phyloP scores from a whole-genome alignment of 1,140 invertebrate species.

The Heliothis virescens region DNA sequence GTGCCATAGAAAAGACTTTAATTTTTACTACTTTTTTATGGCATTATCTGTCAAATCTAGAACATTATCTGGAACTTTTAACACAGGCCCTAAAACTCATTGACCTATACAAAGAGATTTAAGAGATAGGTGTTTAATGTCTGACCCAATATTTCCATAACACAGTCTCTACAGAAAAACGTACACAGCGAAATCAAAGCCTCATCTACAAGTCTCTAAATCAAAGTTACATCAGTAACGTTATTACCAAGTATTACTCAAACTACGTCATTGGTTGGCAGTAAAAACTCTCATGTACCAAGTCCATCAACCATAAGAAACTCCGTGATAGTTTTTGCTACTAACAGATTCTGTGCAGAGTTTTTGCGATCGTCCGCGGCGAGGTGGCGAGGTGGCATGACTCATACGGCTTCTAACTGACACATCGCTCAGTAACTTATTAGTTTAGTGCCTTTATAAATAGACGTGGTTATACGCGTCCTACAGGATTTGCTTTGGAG shows the following conservation, averaged over 20 bases:
- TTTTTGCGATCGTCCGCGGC: background rate
- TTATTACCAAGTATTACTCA: background rate
- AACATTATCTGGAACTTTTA: too few species aligned
- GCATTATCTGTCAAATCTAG: too few species aligned
- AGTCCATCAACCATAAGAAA: conserved; percentile 1
- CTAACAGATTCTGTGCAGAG: background rate
- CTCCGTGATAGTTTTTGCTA: background rate
- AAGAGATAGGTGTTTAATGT: too few species aligned
- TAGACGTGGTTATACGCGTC: background rate
- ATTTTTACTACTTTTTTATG: too few species aligned
- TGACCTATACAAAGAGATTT: too few species aligned
- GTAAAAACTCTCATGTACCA: conserved; percentile 30
- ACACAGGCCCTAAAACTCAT: too few species aligned
- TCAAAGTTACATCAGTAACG: background rate
- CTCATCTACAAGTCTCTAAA: background rate
- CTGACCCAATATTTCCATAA: background rate
- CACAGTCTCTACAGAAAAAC: background rate
- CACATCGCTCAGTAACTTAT: conserved; percentile 19
- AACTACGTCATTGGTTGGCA: background rate
- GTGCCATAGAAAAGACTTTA: too few species aligned
- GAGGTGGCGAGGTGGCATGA: background rate
- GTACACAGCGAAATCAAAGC: background rate
- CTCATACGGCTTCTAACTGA: conserved; percentile 25
- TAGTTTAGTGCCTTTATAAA: conserved; percentile 29
- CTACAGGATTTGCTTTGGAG: background rate